Base-by-base conservation (phyloP, 2,797 vertebrate genomes). In the Myotis daubentonii region DNA sequence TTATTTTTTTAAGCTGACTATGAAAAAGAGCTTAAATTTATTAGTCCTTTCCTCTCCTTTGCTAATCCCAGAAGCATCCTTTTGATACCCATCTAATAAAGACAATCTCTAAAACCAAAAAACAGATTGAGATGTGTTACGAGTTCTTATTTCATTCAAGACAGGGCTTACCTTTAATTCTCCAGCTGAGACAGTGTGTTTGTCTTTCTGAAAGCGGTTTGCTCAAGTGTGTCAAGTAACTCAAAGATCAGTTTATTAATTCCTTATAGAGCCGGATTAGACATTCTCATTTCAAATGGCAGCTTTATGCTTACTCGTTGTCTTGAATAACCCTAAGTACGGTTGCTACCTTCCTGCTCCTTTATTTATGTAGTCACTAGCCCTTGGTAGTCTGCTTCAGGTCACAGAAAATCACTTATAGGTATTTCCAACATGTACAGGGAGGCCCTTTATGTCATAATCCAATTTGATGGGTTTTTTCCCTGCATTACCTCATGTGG, bases 291-390 rank as follows among this genome's bases (percentile, higher is more conserved):
- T 89, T 93, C 90, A 49, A 13, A 71, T 44, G 97, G 44, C 30
- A 96, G 72, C 53, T 51, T 88, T 94, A 30, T 80, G 94, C 91
- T 74, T 79, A 72, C 94, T 96, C 57, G 79, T 74, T 89, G 55
- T 90, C 95, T 53, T 85, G 75, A 96, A 66, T 75, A 94, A 89
- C 65, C 83, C 91, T 62, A 88, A 82, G 75, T 96, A 96, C 72
- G 68, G 66, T 47, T 41, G 30, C 62, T 60, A 8, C 94, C 75
- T 95, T 95, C 60, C 72, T 96, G 22, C 75, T 96, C 92, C 87
- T 85, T 95, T 97, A 95, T 95, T 96, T 97, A 95, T 96, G 72
- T 62, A 94, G 95, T 94, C 85, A 74, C 72, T n/a, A 51, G 86
- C 66, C 78, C 65, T 88, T 92, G 55, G 10, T 93, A 36, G 95